These are phyloP conservation scores for Danio aesculapii DNA, from an alignment of 2,797 vertebrate species.

Conservation along the genomic window DNA sequence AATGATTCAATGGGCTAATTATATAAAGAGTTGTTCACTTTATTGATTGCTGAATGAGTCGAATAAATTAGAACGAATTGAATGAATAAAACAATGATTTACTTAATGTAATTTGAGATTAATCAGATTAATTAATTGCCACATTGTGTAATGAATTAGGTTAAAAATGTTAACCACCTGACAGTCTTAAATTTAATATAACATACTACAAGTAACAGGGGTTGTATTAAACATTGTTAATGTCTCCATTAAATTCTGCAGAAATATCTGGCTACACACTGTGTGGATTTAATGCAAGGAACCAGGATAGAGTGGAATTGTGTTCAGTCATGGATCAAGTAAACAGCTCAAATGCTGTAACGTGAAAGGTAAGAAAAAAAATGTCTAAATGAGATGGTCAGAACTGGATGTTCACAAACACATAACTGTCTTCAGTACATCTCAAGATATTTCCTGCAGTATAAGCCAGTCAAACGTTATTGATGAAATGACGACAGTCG, in stretches of 20 bases:
- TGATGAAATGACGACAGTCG: constrained; percentile 50
- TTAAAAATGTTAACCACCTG: too few species aligned
- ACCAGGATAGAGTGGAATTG: background rate
- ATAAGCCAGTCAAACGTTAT: constrained; percentile 47
- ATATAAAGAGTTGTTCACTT: too few species aligned
- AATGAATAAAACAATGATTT: too few species aligned
- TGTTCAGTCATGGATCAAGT: background rate
- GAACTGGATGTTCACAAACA: constrained; percentile 37
- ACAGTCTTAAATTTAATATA: too few species aligned
- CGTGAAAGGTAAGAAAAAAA: background rate
- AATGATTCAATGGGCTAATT: too few species aligned
- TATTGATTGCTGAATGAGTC: too few species aligned
- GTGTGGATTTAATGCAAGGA: background rate
- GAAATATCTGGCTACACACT: background rate
- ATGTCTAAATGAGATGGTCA: constrained; percentile 18
- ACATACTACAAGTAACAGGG: too few species aligned
- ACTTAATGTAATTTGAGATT: too few species aligned
- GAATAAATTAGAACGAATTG: too few species aligned
- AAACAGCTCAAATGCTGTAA: background rate
- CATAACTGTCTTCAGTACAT: constrained; percentile 47
- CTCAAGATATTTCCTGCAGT: constrained; percentile 43
- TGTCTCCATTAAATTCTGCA: background rate
- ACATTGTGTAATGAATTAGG: too few species aligned
- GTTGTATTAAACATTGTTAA: background rate
- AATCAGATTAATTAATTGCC: too few species aligned